These are phyloP conservation scores for Stichopus horrens DNA, from an alignment of 53 echinoderm and acorn worm genomes.

Conservation along the genomic window DNA sequence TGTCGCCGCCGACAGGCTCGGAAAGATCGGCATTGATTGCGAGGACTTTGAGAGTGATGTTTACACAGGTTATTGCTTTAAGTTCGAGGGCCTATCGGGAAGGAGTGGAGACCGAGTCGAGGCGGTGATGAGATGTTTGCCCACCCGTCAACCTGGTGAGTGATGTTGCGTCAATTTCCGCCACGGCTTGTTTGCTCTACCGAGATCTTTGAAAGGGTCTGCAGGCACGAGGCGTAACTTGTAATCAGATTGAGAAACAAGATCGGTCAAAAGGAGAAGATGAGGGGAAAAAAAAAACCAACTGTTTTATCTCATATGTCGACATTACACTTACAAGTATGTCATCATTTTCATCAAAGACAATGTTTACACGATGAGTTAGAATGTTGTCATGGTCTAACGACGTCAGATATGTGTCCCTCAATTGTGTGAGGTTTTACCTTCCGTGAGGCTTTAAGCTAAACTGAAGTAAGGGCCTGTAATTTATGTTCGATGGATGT, in stretches of 20 bases:
- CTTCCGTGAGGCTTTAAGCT: too few relatives aligned
- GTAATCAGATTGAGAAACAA: conserved; percentile 24
- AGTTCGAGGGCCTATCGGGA: conserved; percentile 71
- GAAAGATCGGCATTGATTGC: background rate
- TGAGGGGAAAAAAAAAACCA: background rate
- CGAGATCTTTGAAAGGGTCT: conserved; percentile 21
- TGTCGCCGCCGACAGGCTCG: background rate
- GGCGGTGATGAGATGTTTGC: conserved; percentile 64
- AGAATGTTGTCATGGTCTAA: too few relatives aligned
- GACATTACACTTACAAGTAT: conserved; percentile 3
- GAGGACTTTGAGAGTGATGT: background rate
- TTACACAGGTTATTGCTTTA: conserved; percentile 77
- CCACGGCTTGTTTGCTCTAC: conserved; percentile 16
- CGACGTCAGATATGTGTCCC: too few relatives aligned
- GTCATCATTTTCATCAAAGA: background rate
- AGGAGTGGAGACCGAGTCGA: conserved; percentile 67
- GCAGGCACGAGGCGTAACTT: conserved; percentile 22
- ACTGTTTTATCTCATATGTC: conserved; percentile 25
- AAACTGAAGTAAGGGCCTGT: too few relatives aligned
- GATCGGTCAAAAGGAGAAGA: background rate
- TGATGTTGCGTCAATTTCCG: conserved; percentile 20
- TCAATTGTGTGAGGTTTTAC: too few relatives aligned
- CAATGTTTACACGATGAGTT: background rate
- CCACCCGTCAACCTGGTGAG: conserved; percentile 63
- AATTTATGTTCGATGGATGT: too few relatives aligned